Evolutionary conservation across 2,797 vertebrate genomes (phyloP).

Genomic region (Semotilus atromaculatus): DNA sequence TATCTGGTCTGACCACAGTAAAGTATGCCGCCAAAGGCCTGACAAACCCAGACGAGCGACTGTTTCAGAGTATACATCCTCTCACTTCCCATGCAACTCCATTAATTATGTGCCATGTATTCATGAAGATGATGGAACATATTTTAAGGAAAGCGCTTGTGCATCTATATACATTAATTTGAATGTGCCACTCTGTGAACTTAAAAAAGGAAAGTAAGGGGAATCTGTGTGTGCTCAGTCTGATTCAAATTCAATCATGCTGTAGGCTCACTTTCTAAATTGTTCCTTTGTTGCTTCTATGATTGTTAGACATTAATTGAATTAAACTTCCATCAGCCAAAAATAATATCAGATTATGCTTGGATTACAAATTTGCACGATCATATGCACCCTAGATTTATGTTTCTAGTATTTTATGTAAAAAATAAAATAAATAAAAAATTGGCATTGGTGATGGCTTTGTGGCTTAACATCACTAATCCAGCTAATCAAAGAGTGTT

Average conservation of each 20-base stretch:
- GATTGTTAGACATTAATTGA: neutral
- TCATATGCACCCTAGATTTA: neutral
- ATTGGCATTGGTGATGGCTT: neutral
- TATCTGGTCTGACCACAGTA: conserved; percentile 65
- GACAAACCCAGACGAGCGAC: conserved; percentile 36
- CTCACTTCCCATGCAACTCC: neutral
- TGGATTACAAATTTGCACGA: neutral
- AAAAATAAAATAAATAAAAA: neutral
- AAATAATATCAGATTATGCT: neutral
- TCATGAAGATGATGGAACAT: neutral
- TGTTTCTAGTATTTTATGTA: neutral
- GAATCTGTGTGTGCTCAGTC: neutral
- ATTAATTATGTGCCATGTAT: neutral
- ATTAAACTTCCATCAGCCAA: neutral
- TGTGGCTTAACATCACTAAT: conserved; percentile 27
- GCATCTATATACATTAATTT: neutral
- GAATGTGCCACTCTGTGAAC: neutral
- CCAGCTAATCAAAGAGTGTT: conserved; percentile 23
- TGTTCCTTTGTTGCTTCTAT: neutral
- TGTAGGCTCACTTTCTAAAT: neutral
- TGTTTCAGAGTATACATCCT: conserved; percentile 30
- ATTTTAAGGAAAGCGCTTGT: neutral
- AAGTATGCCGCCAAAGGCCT: conserved; percentile 41
- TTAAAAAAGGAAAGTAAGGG: neutral
- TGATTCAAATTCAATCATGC: neutral